Base-by-base conservation (phyloP, 2,797 vertebrate species). In the Carduelis carduelis region DNA sequence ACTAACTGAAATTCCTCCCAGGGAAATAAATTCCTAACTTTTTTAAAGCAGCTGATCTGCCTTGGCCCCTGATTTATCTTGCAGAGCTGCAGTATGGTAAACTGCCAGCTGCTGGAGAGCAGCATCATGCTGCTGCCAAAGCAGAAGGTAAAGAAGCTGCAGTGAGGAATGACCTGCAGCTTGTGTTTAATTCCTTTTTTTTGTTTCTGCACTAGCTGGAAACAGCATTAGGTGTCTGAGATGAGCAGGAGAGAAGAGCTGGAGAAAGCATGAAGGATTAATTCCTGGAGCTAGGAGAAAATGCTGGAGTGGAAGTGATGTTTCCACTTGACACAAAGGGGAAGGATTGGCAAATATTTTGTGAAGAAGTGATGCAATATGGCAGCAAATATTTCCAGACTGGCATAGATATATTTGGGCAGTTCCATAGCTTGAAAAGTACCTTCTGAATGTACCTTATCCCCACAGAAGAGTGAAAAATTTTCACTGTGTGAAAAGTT, bases 61-160 rank as follows among this genome's bases (percentile, higher is more conserved):
- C 78, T 65, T 84, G 82, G 75, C 69, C 27, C 24, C 30, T 59
- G 65, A 47, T 79, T 80, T 85, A 26, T 66, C 34, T 76, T 80
- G 68, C 59, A 49, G 71, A 70, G 21, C 93, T 87, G 92, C 96
- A 83, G 94, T 46, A 24, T 77, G 84, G 84, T 85, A 78, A 93
- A 55, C 56, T 89, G 91, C 94, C 95, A 96, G 84, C 70, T 93
- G 50, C 89, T 55, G 66, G 83, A 44, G 10, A 93, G 56, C 32
- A 87, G 15, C 44, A 63, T 39, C 35, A 11, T 12, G 34, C 68
- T 87, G 84, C 84, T 91, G 91, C 87, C 87, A 96, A 92, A 84
- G 59, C 52, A 92, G 59, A 81, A 87, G 63, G 68, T 41, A 66
- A 90, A 92, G 59, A 76, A 80, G 10, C 68, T 87, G 87, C 92